Evolutionary conservation across 2,888 invertebrate genomes (phyloP), one percentile per base, ranked within the genome.

Genomic region (Cephus runcator): DNA sequence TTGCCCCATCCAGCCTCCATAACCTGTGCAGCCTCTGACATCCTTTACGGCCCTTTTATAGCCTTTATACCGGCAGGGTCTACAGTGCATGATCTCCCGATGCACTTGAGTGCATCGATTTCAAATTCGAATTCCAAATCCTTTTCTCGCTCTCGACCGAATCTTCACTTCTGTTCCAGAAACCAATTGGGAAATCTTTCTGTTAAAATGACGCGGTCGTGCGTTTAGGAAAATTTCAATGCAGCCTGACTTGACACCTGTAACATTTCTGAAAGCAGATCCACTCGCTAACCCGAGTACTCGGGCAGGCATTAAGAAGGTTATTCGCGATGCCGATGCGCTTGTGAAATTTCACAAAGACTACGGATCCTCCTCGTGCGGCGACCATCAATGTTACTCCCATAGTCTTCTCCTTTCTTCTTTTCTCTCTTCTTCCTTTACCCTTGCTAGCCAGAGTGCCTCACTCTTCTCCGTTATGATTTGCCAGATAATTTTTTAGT

Each of bases 221-320:
- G 12, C 69, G 69, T 23, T 71, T 33, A 71, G n/a, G 2, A 11
- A 71, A 71, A 71, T 31, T 71, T 71, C 0, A 31, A 12, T 71
- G 23, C n/a, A 31, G 31, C 9, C 34, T 31, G 4, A 31, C 71
- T 6, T 12, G 71, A 71, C 71, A 31, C 71, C 71, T 31, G 31
- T 30, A 30, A 69, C 30, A 30, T 69, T 30, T 69, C 71, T 71
- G 71, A 71, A 71, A 71, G 71, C 71, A 71, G 71, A 71, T 71
- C 71, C 34, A 33, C 6, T 31, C 71, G 71, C 71, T 12, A 12
- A 71, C 71, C 33, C 9, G 31, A 71, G 23, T 56, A 23, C 4
- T 71, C 3, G 71, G 15, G 12, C n/a, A 4, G 71, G 31, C 4
- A 71, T 33, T 12, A 31, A 31, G 71, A 71, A 71, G 71, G 31